Conservation (phyloP, 1,140 invertebrate species). For the Zaprionus camerounensis region DNA sequence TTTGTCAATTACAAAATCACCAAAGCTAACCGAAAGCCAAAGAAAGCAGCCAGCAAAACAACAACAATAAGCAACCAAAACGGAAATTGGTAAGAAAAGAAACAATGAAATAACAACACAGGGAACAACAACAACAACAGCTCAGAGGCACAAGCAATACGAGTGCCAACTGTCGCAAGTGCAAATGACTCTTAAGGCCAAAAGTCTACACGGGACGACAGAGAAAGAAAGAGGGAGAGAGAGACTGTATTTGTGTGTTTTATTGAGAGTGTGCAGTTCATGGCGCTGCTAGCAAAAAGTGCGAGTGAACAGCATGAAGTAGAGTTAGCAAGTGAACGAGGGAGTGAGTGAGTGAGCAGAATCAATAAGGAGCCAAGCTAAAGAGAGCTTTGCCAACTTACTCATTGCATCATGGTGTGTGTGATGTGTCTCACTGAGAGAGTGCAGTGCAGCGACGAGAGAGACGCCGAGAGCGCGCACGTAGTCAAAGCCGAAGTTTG, state of each 20-base stretch:
- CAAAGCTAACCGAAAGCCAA: conserved; percentile 53
- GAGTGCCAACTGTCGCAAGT: conserved; percentile 73
- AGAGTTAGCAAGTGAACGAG: no score
- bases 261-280: background rate
- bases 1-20: conserved; percentile 72
- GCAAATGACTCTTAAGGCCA: conserved; percentile 68
- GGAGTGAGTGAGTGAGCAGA: no score
- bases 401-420: no score
- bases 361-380: no score
- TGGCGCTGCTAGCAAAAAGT: background rate
- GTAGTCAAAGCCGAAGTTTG: conserved; percentile 38
- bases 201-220: conserved; percentile 52
- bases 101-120: conserved; percentile 29
- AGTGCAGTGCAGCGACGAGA: background rate
- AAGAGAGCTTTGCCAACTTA: no score
- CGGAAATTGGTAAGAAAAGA: conserved; percentile 77
- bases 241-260: background rate
- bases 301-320: background rate
- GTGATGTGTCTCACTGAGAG: background rate
- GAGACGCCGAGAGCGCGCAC: conserved; percentile 10
- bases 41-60: conserved; percentile 53
- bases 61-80: conserved; percentile 55
- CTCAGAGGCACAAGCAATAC: conserved; percentile 41
- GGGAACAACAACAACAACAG: conserved; percentile 37
- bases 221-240: conserved; percentile 1